phyloP scores from a whole-genome alignment of 92 coral and sea anemone genomes.

The Actinernus sp. region DNA sequence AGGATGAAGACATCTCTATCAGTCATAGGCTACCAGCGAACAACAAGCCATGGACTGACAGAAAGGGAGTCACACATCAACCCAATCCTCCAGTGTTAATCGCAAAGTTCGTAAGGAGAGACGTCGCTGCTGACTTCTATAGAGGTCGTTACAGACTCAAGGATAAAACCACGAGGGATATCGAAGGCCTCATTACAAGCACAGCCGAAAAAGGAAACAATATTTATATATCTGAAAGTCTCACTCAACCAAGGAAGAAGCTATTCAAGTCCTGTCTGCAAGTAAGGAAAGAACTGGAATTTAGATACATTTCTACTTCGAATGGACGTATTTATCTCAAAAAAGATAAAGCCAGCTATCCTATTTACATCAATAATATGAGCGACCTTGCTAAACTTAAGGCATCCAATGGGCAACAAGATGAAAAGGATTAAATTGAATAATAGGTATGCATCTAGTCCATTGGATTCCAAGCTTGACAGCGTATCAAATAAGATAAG shows the following conservation, averaged over 20 bases:
- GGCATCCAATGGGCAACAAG: too few species aligned
- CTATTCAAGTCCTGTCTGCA: conserved; percentile 31
- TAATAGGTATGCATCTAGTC: too few species aligned
- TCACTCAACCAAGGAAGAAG: too few species aligned
- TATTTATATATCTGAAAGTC: conserved; percentile 35
- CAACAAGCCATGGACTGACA: conserved; percentile 15
- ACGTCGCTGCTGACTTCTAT: conserved; percentile 4
- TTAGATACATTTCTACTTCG: conserved; percentile 13
- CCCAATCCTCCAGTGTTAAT: conserved; percentile 3
- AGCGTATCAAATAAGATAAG: conserved; percentile 1
- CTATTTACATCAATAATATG: conserved; percentile 10
- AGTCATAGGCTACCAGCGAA: conserved; percentile 23
- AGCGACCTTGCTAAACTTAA: conserved; percentile 40
- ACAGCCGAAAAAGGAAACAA: conserved; percentile 6
- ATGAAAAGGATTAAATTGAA: too few species aligned
- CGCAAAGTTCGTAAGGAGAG: conserved; percentile 21
- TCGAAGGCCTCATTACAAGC: too few species aligned
- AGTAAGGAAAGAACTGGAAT: conserved; percentile 30
- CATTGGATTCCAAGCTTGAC: too few species aligned
- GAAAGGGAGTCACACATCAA: conserved; percentile 1
- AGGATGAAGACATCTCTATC: conserved; percentile 30
- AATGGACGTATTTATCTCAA: conserved; percentile 36
- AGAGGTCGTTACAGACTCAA: conserved; percentile 13
- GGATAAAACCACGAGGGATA: conserved; percentile 12
- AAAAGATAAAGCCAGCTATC: background rate